Percentiles rank a stretch among this genome's conserved stretches.
Evolutionary conservation across 2,113 vertebrate species (phyloP).

Genomic region (Equus przewalskii): DNA sequence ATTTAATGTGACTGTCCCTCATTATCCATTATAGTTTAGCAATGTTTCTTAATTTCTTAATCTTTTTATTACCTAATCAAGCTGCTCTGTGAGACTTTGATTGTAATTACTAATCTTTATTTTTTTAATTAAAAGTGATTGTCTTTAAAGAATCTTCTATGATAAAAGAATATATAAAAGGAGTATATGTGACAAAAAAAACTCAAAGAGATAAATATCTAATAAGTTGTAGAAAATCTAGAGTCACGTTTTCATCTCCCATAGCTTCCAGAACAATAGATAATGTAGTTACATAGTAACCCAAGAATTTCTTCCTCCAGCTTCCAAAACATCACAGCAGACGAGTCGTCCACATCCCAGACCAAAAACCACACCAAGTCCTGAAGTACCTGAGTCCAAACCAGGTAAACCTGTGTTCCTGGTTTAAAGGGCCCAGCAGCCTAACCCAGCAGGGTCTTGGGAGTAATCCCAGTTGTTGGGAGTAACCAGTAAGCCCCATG

Average conservation of each 20-base stretch:
- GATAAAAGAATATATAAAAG: constrained; percentile 2
- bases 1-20: not conserved
- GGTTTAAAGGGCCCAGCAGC: constrained; percentile 6
- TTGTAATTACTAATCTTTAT: not conserved
- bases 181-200: not conserved
- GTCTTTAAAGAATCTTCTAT: constrained; percentile 36
- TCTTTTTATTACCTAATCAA: not conserved
- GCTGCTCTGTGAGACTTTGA: not conserved
- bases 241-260: not conserved
- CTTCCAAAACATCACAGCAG: constrained; percentile 79
- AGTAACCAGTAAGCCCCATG: not conserved
- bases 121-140: constrained; percentile 34
- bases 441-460: not conserved
- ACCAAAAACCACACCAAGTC: constrained; percentile 79
- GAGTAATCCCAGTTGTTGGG: not conserved
- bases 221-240: not conserved
- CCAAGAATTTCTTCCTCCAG: constrained; percentile 81
- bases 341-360: constrained; percentile 69
- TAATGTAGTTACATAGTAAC: constrained; percentile 39
- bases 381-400: constrained; percentile 80
- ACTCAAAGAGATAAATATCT: not conserved
- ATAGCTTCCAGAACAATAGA: not conserved
- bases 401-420: constrained; percentile 85
- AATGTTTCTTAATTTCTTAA: not conserved
- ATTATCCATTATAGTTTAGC: constrained; percentile 30